Evolutionary conservation across 2,888 invertebrate species (phyloP).

Genomic region (Drosophila hawaiiensis): DNA sequence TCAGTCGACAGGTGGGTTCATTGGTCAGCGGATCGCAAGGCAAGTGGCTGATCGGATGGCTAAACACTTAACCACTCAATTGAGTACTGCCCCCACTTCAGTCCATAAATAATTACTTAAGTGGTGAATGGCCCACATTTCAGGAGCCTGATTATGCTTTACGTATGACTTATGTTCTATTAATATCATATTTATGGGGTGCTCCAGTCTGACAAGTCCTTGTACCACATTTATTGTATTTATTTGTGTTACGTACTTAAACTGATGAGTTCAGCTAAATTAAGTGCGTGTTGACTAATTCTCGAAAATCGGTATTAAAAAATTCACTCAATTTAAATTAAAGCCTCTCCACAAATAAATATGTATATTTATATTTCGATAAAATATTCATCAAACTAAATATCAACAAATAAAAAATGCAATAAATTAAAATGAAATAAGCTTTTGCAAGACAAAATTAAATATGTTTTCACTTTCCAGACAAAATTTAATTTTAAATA

Average conservation of each 20-base stretch:
- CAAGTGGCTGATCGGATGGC: slow-evolving; percentile 4
- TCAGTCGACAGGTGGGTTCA: slow-evolving; percentile 31
- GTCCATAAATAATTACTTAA: slow-evolving; percentile 35
- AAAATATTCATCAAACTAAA: background rate
- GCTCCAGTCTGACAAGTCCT: background rate
- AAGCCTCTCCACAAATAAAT: background rate
- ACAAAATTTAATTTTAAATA: slow-evolving; percentile 7
- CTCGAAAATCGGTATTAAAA: background rate
- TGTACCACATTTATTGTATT: background rate
- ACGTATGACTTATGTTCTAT: slow-evolving; percentile 14
- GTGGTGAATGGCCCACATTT: slow-evolving; percentile 24
- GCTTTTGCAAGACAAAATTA: background rate
- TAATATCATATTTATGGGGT: slow-evolving; percentile 11
- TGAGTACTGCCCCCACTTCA: slow-evolving; percentile 18
- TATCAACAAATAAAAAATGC: background rate
- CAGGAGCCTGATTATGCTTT: slow-evolving; percentile 5
- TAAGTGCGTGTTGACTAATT: background rate
- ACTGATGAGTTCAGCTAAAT: background rate
- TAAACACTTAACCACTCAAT: slow-evolving; percentile 31
- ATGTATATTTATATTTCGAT: background rate
- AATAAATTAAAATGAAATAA: background rate
- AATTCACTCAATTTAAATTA: background rate
- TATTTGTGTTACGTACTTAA: background rate
- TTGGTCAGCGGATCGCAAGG: slow-evolving; percentile 7
- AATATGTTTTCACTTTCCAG: background rate